Conservation (phyloP, 2,113 vertebrate species). For the Percopsis transmontana region DNA sequence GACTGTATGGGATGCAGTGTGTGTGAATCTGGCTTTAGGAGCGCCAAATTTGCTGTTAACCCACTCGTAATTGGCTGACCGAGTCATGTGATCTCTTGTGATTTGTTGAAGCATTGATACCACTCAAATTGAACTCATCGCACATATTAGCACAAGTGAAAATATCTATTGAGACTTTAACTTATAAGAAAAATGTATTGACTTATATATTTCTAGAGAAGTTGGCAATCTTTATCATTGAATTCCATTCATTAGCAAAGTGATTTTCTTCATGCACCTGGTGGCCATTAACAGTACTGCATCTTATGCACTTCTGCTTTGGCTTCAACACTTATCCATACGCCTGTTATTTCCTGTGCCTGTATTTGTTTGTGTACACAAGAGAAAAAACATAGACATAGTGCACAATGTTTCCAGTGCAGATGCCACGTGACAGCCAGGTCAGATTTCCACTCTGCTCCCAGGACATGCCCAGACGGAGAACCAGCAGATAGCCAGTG, state of each 20-base stretch:
- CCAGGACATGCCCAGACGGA: slow-evolving; percentile 27
- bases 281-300: background rate
- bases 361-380: slow-evolving; percentile 11
- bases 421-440: slow-evolving; percentile 58
- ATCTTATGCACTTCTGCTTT: too few relatives aligned
- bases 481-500: slow-evolving; percentile 28
- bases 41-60: too few relatives aligned
- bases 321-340: background rate
- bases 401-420: slow-evolving; percentile 36
- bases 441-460: slow-evolving; percentile 37
- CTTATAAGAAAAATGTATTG: too few relatives aligned
- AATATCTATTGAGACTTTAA: too few relatives aligned
- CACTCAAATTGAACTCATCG: too few relatives aligned
- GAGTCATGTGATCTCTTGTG: too few relatives aligned
- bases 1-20: background rate
- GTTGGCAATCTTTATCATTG: background rate
- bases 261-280: background rate
- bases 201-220: too few relatives aligned
- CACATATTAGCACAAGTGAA: too few relatives aligned
- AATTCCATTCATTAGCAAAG: too few relatives aligned
- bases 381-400: slow-evolving; percentile 29
- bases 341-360: slow-evolving; percentile 21
- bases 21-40: too few relatives aligned
- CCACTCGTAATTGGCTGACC: background rate
- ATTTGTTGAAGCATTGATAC: too few relatives aligned